Evolutionary conservation across 2,797 vertebrate genomes (phyloP).

Genomic region (Phylloscopus collybita): DNA sequence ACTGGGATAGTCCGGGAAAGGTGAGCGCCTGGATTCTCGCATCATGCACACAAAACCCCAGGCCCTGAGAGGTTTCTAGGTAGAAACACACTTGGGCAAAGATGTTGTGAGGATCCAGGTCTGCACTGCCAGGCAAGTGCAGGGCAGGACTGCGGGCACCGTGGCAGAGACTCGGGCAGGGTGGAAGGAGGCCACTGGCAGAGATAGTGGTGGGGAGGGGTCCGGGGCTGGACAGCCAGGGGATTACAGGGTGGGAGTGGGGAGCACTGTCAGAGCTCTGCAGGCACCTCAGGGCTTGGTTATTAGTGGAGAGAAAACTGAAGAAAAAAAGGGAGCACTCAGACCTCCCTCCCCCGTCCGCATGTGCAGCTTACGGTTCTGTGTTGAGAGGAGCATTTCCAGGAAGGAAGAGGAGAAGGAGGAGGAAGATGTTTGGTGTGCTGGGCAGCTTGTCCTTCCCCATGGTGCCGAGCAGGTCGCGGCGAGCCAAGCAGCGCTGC

Average conservation of each 20-base stretch:
- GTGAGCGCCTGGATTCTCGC: background rate
- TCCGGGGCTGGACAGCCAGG: background rate
- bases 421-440: slow-evolving; percentile 32
- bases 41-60: background rate
- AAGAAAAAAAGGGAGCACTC: background rate
- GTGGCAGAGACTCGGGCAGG: background rate
- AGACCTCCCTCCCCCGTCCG: background rate
- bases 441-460: slow-evolving; percentile 16
- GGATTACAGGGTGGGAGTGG: background rate
- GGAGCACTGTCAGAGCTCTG: background rate
- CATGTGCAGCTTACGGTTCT: slow-evolving; percentile 42
- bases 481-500: background rate
- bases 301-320: background rate
- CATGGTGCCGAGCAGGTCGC: background rate
- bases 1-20: background rate
- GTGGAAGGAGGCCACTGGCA: background rate
- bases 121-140: background rate
- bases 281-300: background rate
- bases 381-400: background rate
- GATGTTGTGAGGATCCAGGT: background rate
- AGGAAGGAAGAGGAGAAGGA: slow-evolving; percentile 47
- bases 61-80: background rate
- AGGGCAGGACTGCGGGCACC: background rate
- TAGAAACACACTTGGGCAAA: background rate
- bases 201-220: background rate